Base-by-base conservation (phyloP, 2,797 vertebrate species). In the Periparus ater region DNA sequence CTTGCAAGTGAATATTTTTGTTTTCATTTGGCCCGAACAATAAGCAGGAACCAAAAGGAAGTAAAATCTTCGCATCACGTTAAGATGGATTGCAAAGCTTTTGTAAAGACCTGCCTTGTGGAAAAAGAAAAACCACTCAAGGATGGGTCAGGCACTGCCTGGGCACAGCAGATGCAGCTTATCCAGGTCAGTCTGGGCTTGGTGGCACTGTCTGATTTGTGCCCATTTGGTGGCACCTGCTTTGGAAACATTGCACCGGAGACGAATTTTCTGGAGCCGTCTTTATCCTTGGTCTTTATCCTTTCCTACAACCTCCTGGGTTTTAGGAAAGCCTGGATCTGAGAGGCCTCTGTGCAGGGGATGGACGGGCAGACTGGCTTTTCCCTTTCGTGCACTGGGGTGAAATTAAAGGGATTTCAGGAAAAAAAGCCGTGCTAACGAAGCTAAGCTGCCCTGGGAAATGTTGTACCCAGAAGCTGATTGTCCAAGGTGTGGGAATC, bases 361-460 rank as follows among this genome's bases (percentile, higher is more conserved):
- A 30, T 2, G 10, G 44, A 20, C 0, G 2, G 34, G 40, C 30
- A 48, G 45, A 44, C 9, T 10, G 23, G 26, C n/a, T 90, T 63
- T 82, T 76, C 29, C n/a, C 4, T 89, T 87, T 45, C 2, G 0
- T 54, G 25, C 27, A 16, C 34, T 3, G 18, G 30, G 65, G 27
- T 79, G 89, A 92, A 75, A 83, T 83, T 42, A 72, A 91, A 81
- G 44, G 34, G 61, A 54, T 89, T 93, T 89, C 18, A 42, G 44
- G 7, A 27, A 44, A 47, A 71, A 71, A 57, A 23, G 50, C 72
- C 79, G 36, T 1, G 2, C 15, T 51, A 47, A 66, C 25, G 72
- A 75, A 82, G 60, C 34, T 81, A 34, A 92, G 25, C 93, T 92
- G 68, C 54, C 61, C 65, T 77, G 84, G 82, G 91, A 88, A 77